Base-by-base conservation (phyloP, 1,140 invertebrate genomes). In the Drosophila sucinea region DNA sequence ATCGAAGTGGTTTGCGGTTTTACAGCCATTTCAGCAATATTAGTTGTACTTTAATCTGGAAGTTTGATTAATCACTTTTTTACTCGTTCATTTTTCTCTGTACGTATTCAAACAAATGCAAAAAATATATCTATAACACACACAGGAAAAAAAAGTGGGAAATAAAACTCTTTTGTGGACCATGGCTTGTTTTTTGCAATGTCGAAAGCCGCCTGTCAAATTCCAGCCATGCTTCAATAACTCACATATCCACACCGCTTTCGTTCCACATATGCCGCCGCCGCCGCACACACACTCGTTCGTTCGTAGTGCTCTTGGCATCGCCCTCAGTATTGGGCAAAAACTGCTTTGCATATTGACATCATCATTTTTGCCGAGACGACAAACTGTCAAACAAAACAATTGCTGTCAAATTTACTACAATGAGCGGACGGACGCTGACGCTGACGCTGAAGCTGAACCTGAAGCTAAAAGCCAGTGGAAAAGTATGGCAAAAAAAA, bases 331-430 rank as follows among this genome's bases (percentile, higher is more conserved):
- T 67, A 41, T 47, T 60, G 41, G 27, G 40, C 27, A 65, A 33
- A 47, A 68, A 67, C 82, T 87, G 83, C 63, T 87, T 87, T 87
- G 80, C 84, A 87, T 87, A 87, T 87, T 87, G 83, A 87, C 83
- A 87, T 87, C 83, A 83, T 87, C 83, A 89, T 89, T 83, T 79
- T 76, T 78, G 73, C 64, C 58, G 72, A 87, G 80, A 89, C 83
- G 83, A 87, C 83, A 89, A 84, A 84, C 81, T 90, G 84, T 90
- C 85, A 89, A 89, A 89, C 84, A 89, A 89, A 89, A 89, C 84
- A 89, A 89, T 89, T 89, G 84, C 85, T 89, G 84, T 89, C 84
- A 89, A 89, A 89, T 89, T 89, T 89, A 89, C 77, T 70, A 89
- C 84, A 89, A 87, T 77, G 80, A 71, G 77, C 57, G 66, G 11